Evolutionary conservation across 1,140 invertebrate species (phyloP), one percentile per base, ranked within the genome.

Genomic region (Lordiphosa mommai): DNA sequence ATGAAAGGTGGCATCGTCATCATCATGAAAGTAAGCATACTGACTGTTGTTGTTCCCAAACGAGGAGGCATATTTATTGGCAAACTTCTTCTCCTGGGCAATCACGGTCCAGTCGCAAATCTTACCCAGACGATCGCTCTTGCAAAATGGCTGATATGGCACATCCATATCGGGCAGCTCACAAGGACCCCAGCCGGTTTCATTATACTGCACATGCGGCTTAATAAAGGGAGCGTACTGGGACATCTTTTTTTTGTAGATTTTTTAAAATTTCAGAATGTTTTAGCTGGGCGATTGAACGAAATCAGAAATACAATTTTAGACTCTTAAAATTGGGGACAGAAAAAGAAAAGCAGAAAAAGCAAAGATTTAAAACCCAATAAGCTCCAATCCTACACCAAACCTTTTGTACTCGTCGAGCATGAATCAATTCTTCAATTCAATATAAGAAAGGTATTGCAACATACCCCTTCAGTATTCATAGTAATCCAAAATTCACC

Each of bases 121-220:
- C 94, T 99, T 99, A 74, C 98, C 98, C 47, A 99, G 90, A 61
- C 97, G 93, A 90, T 99, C 97, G 52, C 96, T 97, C 91, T 99
- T 99, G 44, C 97, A 97, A 88, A 98, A 99, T 10, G 97, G 97
- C 90, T 99, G 97, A 90, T 99, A 99, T 0, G 98, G 98, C 93
- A 99, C 97, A 89, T 99, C 97, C 87, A 97, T 94, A 38, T 96
- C 95, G 5, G 96, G 96, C 86, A 98, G 92, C 84, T 96, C 94
- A 88, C 93, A 96, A 9, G 98, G 98, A 2, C 98, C 98, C 98
- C 98, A 99, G 88, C 97, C 97, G 46, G 67, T 51, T 27, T 87
- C 74, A 13, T 88, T 88, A 58, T 82, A 88, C 41, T 88, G 73
- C n/a, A 88, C 61, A 5, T 55, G 47, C 0, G 87, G 87, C 57